phyloP scores from a whole-genome alignment of 2,113 vertebrate genomes.

The Psittacula cyanocephala region DNA sequence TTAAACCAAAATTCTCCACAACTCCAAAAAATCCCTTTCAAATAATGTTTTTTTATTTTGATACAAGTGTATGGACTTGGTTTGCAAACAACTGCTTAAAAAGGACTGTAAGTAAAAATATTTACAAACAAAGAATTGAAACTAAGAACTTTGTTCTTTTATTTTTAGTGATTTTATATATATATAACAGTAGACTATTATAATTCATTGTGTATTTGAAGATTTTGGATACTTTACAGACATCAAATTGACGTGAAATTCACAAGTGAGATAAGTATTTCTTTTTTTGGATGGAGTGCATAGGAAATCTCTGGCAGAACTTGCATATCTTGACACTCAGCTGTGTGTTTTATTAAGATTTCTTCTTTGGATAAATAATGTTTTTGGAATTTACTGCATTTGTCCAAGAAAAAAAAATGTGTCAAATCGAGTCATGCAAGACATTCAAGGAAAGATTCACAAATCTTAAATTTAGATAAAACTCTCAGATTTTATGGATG shows the following conservation, averaged over 20 bases:
- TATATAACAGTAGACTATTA: background rate
- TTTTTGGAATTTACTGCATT: background rate
- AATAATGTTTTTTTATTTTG: background rate
- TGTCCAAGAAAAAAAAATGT: background rate
- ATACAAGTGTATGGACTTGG: background rate
- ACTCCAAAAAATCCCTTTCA: background rate
- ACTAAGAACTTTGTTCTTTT: background rate
- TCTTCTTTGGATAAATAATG: background rate
- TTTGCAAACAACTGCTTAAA: background rate
- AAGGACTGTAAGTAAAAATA: background rate
- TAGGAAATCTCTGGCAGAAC: background rate
- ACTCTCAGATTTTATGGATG: background rate
- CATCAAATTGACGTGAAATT: background rate
- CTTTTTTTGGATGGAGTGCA: background rate
- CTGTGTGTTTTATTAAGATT: background rate
- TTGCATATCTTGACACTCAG: background rate
- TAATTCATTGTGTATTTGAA: background rate
- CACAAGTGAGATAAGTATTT: background rate
- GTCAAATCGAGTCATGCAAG: background rate
- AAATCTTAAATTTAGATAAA: background rate
- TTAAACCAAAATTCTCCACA: background rate
- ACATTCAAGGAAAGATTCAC: background rate
- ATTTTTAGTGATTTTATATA: background rate
- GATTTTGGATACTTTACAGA: background rate
- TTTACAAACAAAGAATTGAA: background rate